Base-by-base conservation (phyloP, 2,797 vertebrate species). In the Rousettus madagascariensis region DNA sequence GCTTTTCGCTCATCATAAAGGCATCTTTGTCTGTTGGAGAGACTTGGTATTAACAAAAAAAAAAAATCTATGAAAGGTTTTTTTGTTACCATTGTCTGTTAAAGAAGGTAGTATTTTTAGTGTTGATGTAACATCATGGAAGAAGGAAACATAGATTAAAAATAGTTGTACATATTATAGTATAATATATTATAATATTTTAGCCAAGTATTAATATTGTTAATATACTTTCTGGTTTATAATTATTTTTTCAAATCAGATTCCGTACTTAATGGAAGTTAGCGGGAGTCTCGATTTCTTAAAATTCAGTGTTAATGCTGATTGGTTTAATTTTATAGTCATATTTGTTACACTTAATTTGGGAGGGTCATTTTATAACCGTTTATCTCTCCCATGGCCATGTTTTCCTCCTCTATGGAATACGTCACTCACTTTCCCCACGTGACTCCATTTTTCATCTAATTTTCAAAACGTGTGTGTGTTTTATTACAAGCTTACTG, bases 71-170 rank as follows among this genome's bases (percentile, higher is more conserved):
- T 96, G 84, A 96, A 97, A 96, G 90, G 41, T 84, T 94, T 96
- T 94, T 96, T 95, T 91, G 85, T 96, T 95, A 69, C 33, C 43
- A 72, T 85, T 96, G 57, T 95, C 87, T 78, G 53, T 85, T 78
- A 80, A 95, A 86, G 78, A 96, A 95, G 77, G 88, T 94, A 96
- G 85, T 88, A 87, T 94, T 96, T 96, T 97, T 94, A 94, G 86
- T 96, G 66, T 91, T 93, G 30, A 30, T 86, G n/a, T n/a, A 93
- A 86, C 28, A 75, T 93, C 74, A 66, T 86, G 49, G 69, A 94
- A 69, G 66, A 92, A 95, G 83, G 83, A 92, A 94, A 75, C 94
- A 30, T 43, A 30, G 84, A 77, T 93, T 97, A 91, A 86, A 93
- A 95, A 93, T 88, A 85, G 38, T 85, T 63, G 24, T 79, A n/a